Conservation (phyloP, 2,113 vertebrate species). For the Lophura nycthemera region DNA sequence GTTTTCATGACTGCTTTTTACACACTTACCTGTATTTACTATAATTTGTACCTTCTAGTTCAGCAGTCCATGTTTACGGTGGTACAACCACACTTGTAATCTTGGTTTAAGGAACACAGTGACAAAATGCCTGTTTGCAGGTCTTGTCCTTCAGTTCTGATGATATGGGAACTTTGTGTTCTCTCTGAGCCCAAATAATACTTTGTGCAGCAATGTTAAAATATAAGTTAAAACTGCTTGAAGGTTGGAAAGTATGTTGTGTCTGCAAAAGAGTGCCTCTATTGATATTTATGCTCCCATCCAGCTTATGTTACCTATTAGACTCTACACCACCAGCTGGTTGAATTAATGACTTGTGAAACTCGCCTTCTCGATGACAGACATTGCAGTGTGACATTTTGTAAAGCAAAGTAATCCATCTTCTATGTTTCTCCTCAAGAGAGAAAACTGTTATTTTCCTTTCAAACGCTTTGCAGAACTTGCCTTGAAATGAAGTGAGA, state of each 20-base stretch:
- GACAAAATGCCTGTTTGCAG: neutral
- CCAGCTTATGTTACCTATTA: conserved; percentile 8
- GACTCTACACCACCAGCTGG: conserved; percentile 19
- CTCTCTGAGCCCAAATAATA: neutral
- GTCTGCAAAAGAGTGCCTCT: neutral
- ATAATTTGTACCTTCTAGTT: neutral
- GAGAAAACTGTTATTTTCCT: neutral
- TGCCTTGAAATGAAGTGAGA: neutral
- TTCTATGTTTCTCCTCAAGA: neutral
- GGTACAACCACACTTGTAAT: neutral
- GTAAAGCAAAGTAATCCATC: neutral
- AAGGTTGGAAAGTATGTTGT: neutral
- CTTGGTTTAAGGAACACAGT: neutral
- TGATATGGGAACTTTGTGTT: neutral
- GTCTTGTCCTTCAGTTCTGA: neutral
- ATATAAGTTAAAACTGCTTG: neutral
- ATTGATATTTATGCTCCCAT: conserved; percentile 32
- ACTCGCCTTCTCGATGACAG: neutral
- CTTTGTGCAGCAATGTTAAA: neutral
- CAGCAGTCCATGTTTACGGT: neutral
- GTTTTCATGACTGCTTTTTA: neutral
- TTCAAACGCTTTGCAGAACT: neutral
- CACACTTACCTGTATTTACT: neutral
- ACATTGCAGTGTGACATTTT: neutral
- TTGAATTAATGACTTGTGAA: conserved; percentile 54